phyloP scores from a whole-genome alignment of 2,797 vertebrate species.

The Eulemur albifrons region DNA sequence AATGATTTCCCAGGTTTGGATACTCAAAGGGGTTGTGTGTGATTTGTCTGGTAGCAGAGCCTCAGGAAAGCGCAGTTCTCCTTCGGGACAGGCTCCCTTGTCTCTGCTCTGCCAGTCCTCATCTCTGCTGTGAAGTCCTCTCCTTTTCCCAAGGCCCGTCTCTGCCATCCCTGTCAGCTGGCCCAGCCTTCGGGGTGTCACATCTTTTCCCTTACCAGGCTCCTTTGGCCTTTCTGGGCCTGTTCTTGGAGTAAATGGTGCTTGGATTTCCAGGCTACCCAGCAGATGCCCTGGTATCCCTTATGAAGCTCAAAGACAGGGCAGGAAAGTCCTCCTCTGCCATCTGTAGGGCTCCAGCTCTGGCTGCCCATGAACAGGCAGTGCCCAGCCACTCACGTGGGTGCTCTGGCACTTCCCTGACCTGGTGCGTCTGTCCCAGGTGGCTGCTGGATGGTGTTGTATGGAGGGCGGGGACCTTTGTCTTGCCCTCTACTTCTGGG shows the following conservation, averaged over 20 bases:
- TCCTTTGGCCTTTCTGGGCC: background rate
- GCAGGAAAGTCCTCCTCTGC: background rate
- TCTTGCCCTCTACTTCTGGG: background rate
- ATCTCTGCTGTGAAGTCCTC: background rate
- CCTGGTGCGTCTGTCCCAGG: background rate
- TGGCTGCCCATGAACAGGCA: background rate
- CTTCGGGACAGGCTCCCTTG: background rate
- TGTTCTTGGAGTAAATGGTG: too few species aligned
- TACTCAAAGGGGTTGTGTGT: rapidly evolving
- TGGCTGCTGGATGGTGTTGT: background rate
- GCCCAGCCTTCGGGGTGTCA: background rate
- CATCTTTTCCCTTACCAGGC: background rate
- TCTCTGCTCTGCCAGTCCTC: background rate
- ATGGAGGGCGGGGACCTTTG: background rate
- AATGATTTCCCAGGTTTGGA: rapidly evolving
- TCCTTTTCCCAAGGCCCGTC: background rate
- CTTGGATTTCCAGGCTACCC: background rate
- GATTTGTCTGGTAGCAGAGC: background rate
- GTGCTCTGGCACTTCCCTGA: background rate
- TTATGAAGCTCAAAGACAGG: background rate
- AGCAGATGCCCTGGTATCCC: background rate
- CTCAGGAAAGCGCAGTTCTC: background rate
- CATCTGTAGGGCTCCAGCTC: background rate
- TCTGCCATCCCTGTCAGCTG: background rate
- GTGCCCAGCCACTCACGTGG: background rate